Conservation (phyloP, 2,797 vertebrate species). For the Graptemys geographica region DNA sequence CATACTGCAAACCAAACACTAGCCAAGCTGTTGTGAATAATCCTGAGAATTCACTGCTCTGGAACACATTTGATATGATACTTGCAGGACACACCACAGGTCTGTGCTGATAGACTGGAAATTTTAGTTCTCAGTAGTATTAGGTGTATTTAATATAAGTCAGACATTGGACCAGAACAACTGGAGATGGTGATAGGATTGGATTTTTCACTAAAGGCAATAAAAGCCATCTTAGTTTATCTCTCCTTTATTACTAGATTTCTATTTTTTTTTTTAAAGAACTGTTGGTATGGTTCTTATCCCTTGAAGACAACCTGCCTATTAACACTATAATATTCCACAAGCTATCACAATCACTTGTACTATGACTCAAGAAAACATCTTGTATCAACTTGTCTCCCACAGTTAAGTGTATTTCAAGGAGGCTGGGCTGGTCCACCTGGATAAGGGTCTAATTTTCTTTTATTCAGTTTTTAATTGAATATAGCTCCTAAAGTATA, state of each 20-base stretch:
- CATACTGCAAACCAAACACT: neutral
- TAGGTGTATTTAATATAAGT: neutral
- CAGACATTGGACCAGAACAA: neutral
- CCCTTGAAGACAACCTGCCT: conserved; percentile 6
- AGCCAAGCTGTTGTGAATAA: neutral
- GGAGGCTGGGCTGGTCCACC: neutral
- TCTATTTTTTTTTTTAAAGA: too few species aligned
- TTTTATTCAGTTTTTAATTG: conserved; percentile 11
- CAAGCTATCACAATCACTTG: conserved; percentile 28
- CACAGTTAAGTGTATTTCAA: neutral
- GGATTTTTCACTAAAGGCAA: neutral
- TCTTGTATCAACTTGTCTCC: conserved; percentile 45
- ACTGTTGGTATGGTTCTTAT: neutral
- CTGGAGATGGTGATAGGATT: neutral
- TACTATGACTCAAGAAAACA: conserved; percentile 27
- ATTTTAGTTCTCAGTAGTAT: neutral
- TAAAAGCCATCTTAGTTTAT: too few species aligned
- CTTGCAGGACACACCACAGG: neutral
- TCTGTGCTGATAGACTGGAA: neutral
- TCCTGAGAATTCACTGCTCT: neutral
- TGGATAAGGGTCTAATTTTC: neutral
- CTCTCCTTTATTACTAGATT: too few species aligned
- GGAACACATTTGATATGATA: neutral
- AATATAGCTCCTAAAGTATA: conserved; percentile 51
- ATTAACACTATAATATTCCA: neutral